A percentile compares a stretch with the other conserved stretches of the same genome.
Conservation (phyloP, 2,797 vertebrate species). For the Podargus strigoides region DNA sequence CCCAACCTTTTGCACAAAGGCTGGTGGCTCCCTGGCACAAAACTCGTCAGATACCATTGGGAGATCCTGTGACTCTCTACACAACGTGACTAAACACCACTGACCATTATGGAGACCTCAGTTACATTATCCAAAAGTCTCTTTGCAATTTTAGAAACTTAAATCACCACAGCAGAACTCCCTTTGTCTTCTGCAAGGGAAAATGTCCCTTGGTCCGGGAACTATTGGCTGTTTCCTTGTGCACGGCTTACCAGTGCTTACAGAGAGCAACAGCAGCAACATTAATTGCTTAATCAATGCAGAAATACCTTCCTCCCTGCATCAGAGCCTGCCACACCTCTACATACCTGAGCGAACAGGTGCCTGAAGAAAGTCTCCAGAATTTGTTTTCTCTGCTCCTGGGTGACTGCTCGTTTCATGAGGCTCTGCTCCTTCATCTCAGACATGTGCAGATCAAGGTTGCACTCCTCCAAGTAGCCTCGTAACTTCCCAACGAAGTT, state of each 20-base stretch:
- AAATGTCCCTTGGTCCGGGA: neutral
- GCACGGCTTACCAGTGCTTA: neutral
- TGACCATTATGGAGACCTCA: neutral
- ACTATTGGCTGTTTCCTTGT: neutral
- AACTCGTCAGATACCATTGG: neutral
- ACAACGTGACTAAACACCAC: neutral
- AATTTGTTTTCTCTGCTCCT: conserved; percentile 84
- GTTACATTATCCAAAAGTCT: neutral
- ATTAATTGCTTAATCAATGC: neutral
- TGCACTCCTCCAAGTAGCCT: conserved; percentile 36
- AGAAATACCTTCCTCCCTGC: neutral
- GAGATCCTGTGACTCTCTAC: accelerated
- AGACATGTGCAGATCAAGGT: conserved; percentile 64
- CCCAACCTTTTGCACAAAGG: neutral
- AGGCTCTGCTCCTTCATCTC: conserved; percentile 81
- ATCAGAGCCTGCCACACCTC: neutral
- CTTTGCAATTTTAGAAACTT: neutral
- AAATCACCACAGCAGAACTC: neutral
- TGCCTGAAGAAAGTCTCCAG: conserved; percentile 94
- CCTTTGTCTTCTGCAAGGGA: neutral
- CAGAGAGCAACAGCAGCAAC: neutral
- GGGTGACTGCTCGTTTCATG: conserved; percentile 85
- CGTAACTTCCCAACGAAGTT: conserved; percentile 75
- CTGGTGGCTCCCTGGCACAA: neutral
- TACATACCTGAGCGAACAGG: conserved; percentile 87